Conservation (phyloP, 1,140 invertebrate genomes). For the Paramacrobiotus metropolitanus region DNA sequence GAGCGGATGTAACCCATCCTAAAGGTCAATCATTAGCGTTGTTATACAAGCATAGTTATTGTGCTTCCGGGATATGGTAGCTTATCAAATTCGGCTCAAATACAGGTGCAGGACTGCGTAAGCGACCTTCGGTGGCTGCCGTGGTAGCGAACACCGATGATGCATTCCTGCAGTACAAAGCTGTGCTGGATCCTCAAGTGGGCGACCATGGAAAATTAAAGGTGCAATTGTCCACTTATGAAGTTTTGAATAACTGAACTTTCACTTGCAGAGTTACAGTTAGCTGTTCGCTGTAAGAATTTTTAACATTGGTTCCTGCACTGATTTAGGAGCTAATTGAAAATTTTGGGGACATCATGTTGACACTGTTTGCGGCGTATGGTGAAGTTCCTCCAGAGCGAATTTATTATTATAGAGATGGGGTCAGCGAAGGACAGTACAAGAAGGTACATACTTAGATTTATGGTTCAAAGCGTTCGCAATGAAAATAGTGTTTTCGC, state of each 20-base stretch:
- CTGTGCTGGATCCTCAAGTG: constrained; percentile 15
- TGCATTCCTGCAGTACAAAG: constrained; percentile 13
- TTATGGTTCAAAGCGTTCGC: no score
- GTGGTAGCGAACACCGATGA: constrained; percentile 21
- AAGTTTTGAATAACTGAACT: neutral
- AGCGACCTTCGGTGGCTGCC: constrained; percentile 52
- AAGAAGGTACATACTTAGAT: no score
- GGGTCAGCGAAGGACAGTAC: constrained; percentile 70
- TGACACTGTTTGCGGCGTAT: constrained; percentile 26
- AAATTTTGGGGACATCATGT: constrained; percentile 38
- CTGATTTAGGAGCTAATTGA: neutral
- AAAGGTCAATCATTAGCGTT: neutral
- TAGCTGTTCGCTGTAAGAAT: no score
- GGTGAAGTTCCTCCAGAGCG: constrained; percentile 23
- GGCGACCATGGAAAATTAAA: constrained; percentile 7
- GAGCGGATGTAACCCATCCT: constrained; percentile 6
- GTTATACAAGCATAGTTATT: constrained; percentile 13
- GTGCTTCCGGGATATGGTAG: no score
- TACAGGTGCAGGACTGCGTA: neutral
- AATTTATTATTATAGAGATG: constrained; percentile 56
- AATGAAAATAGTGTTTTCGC: neutral
- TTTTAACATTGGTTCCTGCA: no score
- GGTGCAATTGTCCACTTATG: neutral
- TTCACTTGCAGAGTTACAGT: neutral
- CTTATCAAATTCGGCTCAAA: no score